Evolutionary conservation across 2,888 invertebrate genomes (phyloP), one percentile per base, ranked within the genome.

Genomic region (Petrolisthes cinctipes): DNA sequence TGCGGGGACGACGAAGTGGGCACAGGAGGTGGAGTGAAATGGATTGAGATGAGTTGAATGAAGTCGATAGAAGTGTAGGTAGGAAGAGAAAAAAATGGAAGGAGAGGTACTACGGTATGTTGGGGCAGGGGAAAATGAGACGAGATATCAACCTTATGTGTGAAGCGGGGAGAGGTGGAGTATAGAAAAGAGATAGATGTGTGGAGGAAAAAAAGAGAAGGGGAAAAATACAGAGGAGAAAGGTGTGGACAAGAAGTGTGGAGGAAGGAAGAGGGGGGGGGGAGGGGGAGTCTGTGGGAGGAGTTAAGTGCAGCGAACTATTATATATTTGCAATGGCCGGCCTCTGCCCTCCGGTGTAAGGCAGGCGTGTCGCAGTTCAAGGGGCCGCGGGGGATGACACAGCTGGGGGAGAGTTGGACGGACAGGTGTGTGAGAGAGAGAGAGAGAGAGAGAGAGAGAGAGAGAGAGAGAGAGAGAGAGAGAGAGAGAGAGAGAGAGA

Each of bases 391-490:
- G 23, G 7, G n/a, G 73, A 20, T 1, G n/a, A 37, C 37, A 37
- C 37, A 37, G 1, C 37, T 37, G 37, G 37, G 37, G 37, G 2
- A 37, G 37, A 2, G 37, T 37, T 37, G 37, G 37, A 37, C 37
- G 37, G 37, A 37, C 37, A 23, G 73, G n/a, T 17, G 73, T 11
- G 73, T 73, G 73, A 0, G 76, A 0, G 7, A 4, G 17, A 57
- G 7, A 81, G 81, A 66, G 81, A 61, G 66, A 80, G 80, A 80
- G 68, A 82, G 66, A 68, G 78, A 78, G 51, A 78, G 78, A 78
- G 78, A 78, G 78, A 78, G 80, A 71, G 82, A 83, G 82, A 83
- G 82, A 83, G 82, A 71, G 82, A 75, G 83, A 83, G 83, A 73
- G 83, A 54, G 83, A 73, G 73, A 73, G 83, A 73, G 75, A 54